These are phyloP conservation scores for Archivesica marissinica DNA, from an alignment of 1,140 invertebrate genomes.

Conservation along the genomic window DNA sequence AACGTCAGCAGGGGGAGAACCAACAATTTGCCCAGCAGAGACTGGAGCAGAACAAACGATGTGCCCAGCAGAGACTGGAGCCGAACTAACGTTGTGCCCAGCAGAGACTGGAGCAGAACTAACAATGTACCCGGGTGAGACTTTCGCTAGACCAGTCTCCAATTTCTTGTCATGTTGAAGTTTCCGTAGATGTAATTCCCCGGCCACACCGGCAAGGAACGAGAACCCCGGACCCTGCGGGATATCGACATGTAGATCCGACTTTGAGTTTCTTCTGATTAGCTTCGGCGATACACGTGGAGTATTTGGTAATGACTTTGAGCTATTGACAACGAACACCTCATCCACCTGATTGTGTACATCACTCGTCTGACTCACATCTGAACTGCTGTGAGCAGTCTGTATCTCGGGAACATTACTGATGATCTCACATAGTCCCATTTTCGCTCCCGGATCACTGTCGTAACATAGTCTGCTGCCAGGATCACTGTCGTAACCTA, in stretches of 20 bases:
- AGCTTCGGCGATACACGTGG: slow-evolving; percentile 9
- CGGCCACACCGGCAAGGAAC: slow-evolving; percentile 10
- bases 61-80: neutral
- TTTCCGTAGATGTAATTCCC: slow-evolving; percentile 5
- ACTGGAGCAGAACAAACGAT: neutral
- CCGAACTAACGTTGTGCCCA: neutral
- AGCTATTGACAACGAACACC: neutral
- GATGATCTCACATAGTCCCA: neutral
- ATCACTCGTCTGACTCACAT: neutral
- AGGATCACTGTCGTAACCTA: too few species aligned
- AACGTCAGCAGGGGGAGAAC: neutral
- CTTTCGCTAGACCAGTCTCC: neutral
- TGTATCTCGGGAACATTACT: neutral
- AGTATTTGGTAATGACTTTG: slow-evolving; percentile 11
- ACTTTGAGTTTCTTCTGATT: neutral
- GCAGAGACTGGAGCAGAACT: neutral
- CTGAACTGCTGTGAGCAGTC: neutral
- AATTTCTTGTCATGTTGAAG: neutral
- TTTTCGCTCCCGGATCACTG: neutral
- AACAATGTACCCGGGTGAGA: neutral
- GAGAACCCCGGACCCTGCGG: slow-evolving; percentile 17
- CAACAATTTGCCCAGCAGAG: neutral
- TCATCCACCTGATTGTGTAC: too few species aligned
- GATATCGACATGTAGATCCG: neutral
- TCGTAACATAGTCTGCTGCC: neutral